phyloP scores from a whole-genome alignment of 2,888 invertebrate species.

The Maniola hyperantus region DNA sequence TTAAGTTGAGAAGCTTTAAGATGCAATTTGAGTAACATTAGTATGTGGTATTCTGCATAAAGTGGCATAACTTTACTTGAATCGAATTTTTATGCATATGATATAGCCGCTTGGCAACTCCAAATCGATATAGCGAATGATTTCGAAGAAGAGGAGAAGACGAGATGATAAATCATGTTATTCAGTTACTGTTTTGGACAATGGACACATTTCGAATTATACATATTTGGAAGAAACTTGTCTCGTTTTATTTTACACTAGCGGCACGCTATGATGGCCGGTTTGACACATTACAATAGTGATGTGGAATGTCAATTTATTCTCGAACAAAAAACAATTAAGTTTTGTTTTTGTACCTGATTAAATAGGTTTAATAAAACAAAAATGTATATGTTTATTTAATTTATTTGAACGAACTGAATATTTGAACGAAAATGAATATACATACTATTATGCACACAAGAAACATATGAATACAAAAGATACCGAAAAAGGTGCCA shows the following conservation, averaged over 20 bases:
- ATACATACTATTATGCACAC: too few relatives aligned
- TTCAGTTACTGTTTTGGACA: neutral
- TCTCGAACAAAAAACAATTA: too few relatives aligned
- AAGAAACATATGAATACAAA: too few relatives aligned
- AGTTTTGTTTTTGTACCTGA: too few relatives aligned
- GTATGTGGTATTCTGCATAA: neutral
- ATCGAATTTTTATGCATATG: conserved; percentile 49
- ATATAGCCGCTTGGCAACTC: conserved; percentile 38
- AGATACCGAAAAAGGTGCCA: too few relatives aligned
- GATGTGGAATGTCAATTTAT: too few relatives aligned
- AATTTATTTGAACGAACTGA: too few relatives aligned
- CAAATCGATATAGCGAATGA: conserved; percentile 30
- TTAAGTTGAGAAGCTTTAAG: conserved; percentile 34
- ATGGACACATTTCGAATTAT: neutral
- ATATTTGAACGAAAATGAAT: too few relatives aligned
- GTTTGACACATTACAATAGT: too few relatives aligned
- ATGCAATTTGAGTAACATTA: conserved; percentile 16
- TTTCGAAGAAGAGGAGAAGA: conserved; percentile 28
- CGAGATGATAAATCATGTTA: conserved; percentile 10
- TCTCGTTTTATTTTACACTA: neutral
- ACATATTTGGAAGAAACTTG: neutral
- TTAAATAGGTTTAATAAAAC: too few relatives aligned
- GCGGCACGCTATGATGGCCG: too few relatives aligned
- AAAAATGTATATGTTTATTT: too few relatives aligned
- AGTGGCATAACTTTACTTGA: conserved; percentile 43